Conservation (phyloP, 2,113 vertebrate species). For the Mormyrus lacerda region DNA sequence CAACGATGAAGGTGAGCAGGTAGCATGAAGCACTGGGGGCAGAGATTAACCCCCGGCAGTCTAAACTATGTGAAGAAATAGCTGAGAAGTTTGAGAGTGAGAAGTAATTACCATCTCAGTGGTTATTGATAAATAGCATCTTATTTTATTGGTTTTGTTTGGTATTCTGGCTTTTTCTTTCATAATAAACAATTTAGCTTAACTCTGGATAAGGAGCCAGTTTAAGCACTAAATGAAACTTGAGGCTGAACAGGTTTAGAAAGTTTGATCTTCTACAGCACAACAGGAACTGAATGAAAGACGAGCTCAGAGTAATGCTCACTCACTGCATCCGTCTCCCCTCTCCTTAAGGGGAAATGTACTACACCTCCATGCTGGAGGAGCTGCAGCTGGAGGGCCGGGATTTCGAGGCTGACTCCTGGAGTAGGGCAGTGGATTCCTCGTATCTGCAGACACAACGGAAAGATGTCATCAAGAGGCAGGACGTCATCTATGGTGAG, state of each 20-base stretch:
- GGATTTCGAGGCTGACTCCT: conserved; percentile 84
- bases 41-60: not conserved
- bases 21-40: not conserved
- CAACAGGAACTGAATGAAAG: not conserved
- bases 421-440: conserved; percentile 82
- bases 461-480: conserved; percentile 86
- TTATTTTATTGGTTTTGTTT: not conserved
- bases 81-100: not conserved
- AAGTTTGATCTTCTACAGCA: not conserved
- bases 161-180: not conserved
- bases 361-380: conserved; percentile 75
- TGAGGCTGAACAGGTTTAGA: not conserved
- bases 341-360: conserved; percentile 46
- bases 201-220: not conserved
- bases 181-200: not conserved
- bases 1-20: conserved; percentile 73
- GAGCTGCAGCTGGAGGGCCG: conserved; percentile 73
- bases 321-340: not conserved
- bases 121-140: not conserved
- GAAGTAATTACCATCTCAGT: not conserved
- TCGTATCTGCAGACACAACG: conserved; percentile 77
- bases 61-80: not conserved
- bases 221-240: not conserved
- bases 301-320: not conserved
- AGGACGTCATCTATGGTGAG: conserved; percentile 89